Evolutionary conservation across 2,888 invertebrate genomes (phyloP).

Genomic region (Tricholauxania praeusta): DNA sequence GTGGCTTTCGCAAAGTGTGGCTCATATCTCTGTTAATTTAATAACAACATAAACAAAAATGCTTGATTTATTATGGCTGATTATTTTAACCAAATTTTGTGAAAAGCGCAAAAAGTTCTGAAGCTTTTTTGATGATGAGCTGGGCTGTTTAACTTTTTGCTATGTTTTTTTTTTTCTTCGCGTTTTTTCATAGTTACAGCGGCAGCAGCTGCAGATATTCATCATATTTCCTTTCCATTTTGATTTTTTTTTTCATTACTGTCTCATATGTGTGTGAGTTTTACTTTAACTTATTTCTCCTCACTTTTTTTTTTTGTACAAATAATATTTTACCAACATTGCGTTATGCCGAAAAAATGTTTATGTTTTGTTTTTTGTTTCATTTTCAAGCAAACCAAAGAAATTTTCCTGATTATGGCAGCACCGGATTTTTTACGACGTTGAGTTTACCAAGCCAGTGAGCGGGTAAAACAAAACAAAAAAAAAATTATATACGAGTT

Average conservation of each 20-base stretch:
- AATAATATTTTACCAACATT: neutral
- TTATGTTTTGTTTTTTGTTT: neutral
- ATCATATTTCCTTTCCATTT: too few species aligned
- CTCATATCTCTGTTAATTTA: neutral
- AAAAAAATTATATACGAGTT: too few species aligned
- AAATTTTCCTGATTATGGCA: slow-evolving; percentile 21
- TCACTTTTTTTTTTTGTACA: neutral
- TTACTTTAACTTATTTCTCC: neutral
- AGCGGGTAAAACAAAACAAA: too few species aligned
- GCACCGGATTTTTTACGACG: neutral
- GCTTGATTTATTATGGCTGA: slow-evolving; percentile 11
- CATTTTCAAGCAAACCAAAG: neutral
- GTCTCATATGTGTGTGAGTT: neutral
- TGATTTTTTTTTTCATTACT: neutral
- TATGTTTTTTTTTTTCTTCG: neutral
- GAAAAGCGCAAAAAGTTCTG: too few species aligned
- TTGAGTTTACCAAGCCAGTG: too few species aligned
- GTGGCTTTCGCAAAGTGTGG: neutral
- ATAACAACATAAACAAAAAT: slow-evolving; percentile 10
- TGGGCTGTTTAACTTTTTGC: neutral
- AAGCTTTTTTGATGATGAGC: neutral
- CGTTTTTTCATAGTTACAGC: neutral
- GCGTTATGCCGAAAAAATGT: neutral
- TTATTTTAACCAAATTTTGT: neutral
- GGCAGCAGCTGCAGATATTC: neutral